A percentile compares a stretch with the other conserved stretches of the same genome.
Conservation (phyloP, 2,888 invertebrate species). For the Drosophila trichaetosa region DNA sequence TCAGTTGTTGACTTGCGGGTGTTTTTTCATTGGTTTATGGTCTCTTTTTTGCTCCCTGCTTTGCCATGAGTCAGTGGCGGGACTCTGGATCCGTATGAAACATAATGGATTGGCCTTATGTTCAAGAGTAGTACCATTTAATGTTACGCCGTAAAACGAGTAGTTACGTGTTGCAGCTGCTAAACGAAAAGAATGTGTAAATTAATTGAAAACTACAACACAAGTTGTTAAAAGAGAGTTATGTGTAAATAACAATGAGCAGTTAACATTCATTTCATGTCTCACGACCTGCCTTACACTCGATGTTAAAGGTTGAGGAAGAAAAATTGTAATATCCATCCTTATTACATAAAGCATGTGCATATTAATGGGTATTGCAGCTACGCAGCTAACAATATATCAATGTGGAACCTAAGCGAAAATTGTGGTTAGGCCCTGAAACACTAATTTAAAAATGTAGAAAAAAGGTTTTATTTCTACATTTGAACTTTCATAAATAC, state of each 20-base stretch:
- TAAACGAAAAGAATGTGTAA: slow-evolving; percentile 25
- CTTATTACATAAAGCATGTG: not conserved
- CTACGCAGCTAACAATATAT: not conserved
- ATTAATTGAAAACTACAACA: slow-evolving; percentile 24
- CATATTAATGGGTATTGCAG: not conserved
- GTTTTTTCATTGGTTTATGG: slow-evolving; percentile 22
- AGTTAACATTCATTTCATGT: not conserved
- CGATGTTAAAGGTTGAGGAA: not conserved
- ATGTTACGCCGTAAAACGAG: slow-evolving; percentile 20
- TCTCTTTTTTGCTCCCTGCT: slow-evolving; percentile 1
- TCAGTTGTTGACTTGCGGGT: slow-evolving; percentile 62
- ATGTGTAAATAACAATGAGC: slow-evolving; percentile 12
- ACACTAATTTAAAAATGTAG: not conserved
- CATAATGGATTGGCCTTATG: slow-evolving; percentile 16
- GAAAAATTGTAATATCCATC: not conserved
- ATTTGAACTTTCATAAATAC: not conserved
- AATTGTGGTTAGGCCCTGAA: not conserved
- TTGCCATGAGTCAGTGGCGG: slow-evolving; percentile 39
- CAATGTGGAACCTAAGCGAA: not conserved
- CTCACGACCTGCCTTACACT: slow-evolving; percentile 1
- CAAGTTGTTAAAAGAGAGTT: not conserved
- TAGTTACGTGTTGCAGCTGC: slow-evolving; percentile 15
- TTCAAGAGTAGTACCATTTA: slow-evolving; percentile 12
- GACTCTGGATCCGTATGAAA: slow-evolving; percentile 14
- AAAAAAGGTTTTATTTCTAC: not conserved